Evolutionary conservation across 2,113 vertebrate species (phyloP).

Genomic region (Tetraodon nigroviridis): DNA sequence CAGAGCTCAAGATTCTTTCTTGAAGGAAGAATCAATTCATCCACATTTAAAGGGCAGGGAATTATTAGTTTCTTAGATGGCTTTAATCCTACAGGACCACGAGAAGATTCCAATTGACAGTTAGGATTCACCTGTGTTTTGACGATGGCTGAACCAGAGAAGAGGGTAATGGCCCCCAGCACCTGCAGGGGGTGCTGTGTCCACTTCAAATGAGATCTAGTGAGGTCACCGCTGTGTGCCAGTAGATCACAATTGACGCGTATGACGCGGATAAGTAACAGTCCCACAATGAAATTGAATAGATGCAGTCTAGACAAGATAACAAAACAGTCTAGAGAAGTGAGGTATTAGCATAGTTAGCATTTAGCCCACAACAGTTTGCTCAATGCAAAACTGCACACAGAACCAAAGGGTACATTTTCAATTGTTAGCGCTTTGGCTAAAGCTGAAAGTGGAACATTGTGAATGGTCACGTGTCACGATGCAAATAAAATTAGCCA

Average conservation of each 20-base stretch:
- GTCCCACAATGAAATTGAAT: background rate
- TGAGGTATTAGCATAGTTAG: too few species aligned
- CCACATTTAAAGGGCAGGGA: constrained; percentile 17
- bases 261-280: background rate
- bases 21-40: constrained; percentile 7
- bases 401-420: too few species aligned
- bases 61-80: constrained; percentile 39
- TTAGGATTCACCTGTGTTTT: constrained; percentile 53
- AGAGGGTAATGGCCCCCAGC: background rate
- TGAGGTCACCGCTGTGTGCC: constrained; percentile 8
- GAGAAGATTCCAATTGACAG: constrained; percentile 23
- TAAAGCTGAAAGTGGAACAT: too few species aligned
- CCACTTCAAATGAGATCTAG: constrained; percentile 26
- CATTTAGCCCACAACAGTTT: too few species aligned
- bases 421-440: too few species aligned
- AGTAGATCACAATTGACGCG: too few species aligned
- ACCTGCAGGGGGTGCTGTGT: background rate
- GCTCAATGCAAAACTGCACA: too few species aligned
- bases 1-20: constrained; percentile 47
- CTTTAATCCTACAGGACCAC: constrained; percentile 24
- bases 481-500: constrained; percentile 39
- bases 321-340: too few species aligned
- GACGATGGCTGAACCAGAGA: constrained; percentile 47
- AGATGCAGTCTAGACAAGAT: too few species aligned
- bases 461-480: constrained; percentile 5